Percentiles rank a stretch among this genome's conserved stretches.
Conservation (phyloP, 2,888 invertebrate genomes). For the Adela reaumurella region DNA sequence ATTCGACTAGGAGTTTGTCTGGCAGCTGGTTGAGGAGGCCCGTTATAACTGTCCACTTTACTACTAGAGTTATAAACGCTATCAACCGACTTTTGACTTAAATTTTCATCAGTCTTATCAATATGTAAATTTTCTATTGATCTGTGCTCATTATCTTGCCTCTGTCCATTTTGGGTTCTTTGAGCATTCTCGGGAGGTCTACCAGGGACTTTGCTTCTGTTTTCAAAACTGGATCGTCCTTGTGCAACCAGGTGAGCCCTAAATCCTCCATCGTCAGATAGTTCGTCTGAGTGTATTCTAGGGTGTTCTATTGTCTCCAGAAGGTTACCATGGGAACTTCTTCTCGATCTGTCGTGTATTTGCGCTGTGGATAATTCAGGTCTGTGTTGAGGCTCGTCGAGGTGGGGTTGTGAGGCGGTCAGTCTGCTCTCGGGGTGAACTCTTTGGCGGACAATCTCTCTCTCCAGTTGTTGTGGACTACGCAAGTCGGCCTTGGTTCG, state of each 20-base stretch:
- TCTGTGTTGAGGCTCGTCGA: constrained; percentile 43
- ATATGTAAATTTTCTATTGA: constrained; percentile 5
- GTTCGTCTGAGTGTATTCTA: constrained; percentile 29
- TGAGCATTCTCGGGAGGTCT: constrained; percentile 28
- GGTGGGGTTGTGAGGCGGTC: constrained; percentile 66
- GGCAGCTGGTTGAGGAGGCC: constrained; percentile 47
- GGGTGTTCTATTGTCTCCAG: constrained; percentile 40
- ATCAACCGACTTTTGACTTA: constrained; percentile 49
- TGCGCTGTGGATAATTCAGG: constrained; percentile 34
- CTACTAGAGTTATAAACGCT: constrained; percentile 58
- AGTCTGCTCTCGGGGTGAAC: constrained; percentile 55
- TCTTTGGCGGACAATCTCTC: constrained; percentile 55
- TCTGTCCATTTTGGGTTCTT: constrained; percentile 29
- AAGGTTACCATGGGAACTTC: constrained; percentile 61
- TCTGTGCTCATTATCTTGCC: background rate
- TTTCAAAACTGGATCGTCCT: constrained; percentile 37
- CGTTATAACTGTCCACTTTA: constrained; percentile 27
- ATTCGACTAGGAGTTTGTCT: constrained; percentile 43
- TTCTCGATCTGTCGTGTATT: constrained; percentile 37
- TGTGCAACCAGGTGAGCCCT: constrained; percentile 40
- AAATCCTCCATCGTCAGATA: constrained; percentile 62
- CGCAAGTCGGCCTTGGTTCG: constrained; percentile 49
- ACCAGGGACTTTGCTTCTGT: constrained; percentile 43
- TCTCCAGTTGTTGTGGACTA: constrained; percentile 61
- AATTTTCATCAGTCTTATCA: constrained; percentile 38